Percentiles rank a stretch among this genome's conserved stretches.
Conservation (phyloP, 2,797 vertebrate genomes). For the Fistularia commersonii region DNA sequence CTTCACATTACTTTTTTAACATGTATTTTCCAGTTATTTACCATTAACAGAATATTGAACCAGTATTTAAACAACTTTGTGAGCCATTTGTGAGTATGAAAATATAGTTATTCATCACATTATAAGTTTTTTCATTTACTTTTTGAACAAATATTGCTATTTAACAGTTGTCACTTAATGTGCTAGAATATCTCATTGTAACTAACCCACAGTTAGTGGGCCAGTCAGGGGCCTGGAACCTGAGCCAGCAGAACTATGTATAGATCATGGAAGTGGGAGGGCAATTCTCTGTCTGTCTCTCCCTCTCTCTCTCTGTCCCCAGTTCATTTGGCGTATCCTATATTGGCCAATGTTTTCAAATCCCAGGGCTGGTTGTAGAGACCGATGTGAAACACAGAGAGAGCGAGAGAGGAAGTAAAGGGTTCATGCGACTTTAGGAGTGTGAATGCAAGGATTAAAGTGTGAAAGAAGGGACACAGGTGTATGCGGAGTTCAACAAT, state of each 20-base stretch:
- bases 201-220: conserved; percentile 37
- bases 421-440: conserved; percentile 1
- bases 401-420: conserved; percentile 4
- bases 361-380: conserved; percentile 14
- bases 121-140: too few relatives aligned
- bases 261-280: conserved; percentile 71
- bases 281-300: conserved; percentile 31
- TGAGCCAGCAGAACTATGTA: conserved; percentile 72
- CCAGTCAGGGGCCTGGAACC: conserved; percentile 63
- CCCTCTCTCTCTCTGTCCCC: conserved; percentile 13
- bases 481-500: conserved; percentile 47
- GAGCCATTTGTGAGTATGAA: too few relatives aligned
- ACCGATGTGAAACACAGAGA: conserved; percentile 5
- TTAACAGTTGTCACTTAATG: background rate
- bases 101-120: too few relatives aligned
- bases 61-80: too few relatives aligned
- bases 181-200: conserved; percentile 20
- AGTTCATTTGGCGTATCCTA: conserved; percentile 31
- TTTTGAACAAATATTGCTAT: too few relatives aligned
- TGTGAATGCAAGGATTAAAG: conserved; percentile 5
- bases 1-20: too few relatives aligned
- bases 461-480: conserved; percentile 27
- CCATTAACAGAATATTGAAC: too few relatives aligned
- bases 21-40: too few relatives aligned
- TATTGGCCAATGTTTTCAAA: conserved; percentile 11